phyloP scores from a whole-genome alignment of 2,888 invertebrate species.

The Drosophila robusta region DNA sequence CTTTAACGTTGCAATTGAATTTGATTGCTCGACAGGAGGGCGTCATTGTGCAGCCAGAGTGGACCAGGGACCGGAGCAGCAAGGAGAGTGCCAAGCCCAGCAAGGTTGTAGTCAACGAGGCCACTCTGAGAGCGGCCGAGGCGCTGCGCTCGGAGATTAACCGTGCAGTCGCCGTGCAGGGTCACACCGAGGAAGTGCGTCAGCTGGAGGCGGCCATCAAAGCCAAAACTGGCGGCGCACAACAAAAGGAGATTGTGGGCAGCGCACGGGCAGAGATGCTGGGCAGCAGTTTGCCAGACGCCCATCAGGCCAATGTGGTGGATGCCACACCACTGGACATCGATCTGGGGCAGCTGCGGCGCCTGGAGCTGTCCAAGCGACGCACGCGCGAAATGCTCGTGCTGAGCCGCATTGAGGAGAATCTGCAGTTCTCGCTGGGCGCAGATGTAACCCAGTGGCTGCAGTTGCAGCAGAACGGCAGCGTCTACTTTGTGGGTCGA shows the following conservation, averaged over 20 bases:
- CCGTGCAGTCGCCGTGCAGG: conserved; percentile 50
- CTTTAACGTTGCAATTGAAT: too few species aligned
- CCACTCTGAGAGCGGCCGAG: conserved; percentile 47
- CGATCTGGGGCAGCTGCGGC: conserved; percentile 72
- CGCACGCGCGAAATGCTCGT: conserved; percentile 81
- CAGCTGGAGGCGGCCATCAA: conserved; percentile 48
- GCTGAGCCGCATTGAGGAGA: conserved; percentile 80
- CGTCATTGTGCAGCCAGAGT: conserved; percentile 80
- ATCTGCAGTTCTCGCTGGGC: conserved; percentile 73
- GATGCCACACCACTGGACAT: conserved; percentile 57
- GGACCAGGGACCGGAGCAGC: conserved; percentile 62
- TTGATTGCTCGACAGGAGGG: conserved; percentile 47
- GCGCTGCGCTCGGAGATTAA: conserved; percentile 57
- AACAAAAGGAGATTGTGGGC: conserved; percentile 1
- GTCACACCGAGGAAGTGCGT: conserved; percentile 36
- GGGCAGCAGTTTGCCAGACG: conserved; percentile 27
- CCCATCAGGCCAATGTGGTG: conserved; percentile 67
- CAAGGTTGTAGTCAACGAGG: conserved; percentile 70
- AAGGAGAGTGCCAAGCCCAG: conserved; percentile 11
- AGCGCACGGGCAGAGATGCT: conserved; percentile 39
- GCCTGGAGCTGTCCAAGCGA: conserved; percentile 71
- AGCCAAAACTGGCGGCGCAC: background rate
- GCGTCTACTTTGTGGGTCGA: conserved; percentile 79
- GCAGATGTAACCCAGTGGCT: conserved; percentile 80
- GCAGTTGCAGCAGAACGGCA: conserved; percentile 67